Conservation (phyloP, 2,888 invertebrate genomes). For the Steinernema carpocapsae region DNA sequence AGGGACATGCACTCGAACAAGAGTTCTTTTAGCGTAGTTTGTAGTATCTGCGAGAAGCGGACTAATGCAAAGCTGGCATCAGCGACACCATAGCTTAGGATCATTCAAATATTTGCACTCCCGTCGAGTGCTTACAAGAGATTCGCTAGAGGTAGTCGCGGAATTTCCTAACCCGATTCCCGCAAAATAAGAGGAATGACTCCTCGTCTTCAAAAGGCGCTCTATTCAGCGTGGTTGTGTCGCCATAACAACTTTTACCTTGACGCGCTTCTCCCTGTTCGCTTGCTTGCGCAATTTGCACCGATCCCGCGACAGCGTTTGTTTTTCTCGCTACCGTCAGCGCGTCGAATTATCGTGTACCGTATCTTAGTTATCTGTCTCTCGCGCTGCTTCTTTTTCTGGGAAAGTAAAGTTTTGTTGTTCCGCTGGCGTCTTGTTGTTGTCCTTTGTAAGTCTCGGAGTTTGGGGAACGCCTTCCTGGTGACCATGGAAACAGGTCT, state of each 20-base stretch:
- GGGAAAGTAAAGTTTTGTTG: not conserved
- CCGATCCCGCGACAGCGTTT: not conserved
- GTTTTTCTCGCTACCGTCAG: not conserved
- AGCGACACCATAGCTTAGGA: not conserved
- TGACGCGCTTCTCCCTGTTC: not conserved
- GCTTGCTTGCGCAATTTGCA: constrained; percentile 1
- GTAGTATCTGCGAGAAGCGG: constrained; percentile 3
- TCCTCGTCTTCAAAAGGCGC: not conserved
- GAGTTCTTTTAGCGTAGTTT: constrained; percentile 24
- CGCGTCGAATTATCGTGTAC: constrained; percentile 14
- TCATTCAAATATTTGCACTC: constrained; percentile 32
- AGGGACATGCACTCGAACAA: not conserved
- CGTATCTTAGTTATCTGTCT: constrained; percentile 14
- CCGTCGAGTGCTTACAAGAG: not conserved
- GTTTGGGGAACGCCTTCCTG: not conserved
- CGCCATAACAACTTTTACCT: not conserved
- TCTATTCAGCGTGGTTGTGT: not conserved
- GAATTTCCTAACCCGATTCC: not conserved
- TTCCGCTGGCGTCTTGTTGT: not conserved
- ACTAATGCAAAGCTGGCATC: constrained; percentile 5
- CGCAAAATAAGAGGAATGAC: too few species aligned
- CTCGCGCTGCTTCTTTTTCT: not conserved
- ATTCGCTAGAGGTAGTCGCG: not conserved
- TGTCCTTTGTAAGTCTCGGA: not conserved
- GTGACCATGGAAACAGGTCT: constrained; percentile 24